These are phyloP conservation scores for Trematocara zebra DNA, from an alignment of 2,113 vertebrate genomes.

Conservation along the genomic window DNA sequence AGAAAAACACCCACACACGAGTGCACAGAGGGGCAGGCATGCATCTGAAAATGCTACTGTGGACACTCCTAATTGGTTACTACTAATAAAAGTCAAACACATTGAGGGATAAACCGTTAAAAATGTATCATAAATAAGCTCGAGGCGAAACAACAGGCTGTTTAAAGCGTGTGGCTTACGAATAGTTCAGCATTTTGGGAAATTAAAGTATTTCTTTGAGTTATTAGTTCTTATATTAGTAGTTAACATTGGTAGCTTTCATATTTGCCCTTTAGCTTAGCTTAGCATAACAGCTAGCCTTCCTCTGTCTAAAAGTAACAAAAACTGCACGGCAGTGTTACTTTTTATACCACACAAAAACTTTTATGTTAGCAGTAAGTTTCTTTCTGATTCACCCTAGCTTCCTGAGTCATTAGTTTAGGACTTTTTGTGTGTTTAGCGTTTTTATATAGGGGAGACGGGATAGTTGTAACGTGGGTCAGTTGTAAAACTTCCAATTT, in stretches of 20 bases:
- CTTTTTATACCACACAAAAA: not conserved
- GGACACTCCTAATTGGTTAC: not conserved
- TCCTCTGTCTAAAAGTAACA: not conserved
- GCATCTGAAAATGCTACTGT: not conserved
- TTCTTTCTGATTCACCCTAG: not conserved
- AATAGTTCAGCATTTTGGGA: fast-evolving
- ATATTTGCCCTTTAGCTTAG: not conserved
- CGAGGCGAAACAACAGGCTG: not conserved
- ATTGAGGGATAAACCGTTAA: not conserved
- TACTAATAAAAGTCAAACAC: not conserved
- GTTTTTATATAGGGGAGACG: no score
- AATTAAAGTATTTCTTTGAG: not conserved
- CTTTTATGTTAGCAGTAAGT: not conserved
- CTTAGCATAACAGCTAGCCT: not conserved
- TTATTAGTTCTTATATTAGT: not conserved
- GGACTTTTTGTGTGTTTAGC: not conserved
- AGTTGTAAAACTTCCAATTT: no score
- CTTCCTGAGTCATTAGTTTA: not conserved
- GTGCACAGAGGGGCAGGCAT: not conserved
- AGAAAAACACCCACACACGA: not conserved
- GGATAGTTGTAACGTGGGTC: no score
- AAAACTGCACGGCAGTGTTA: not conserved
- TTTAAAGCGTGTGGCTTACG: fast-evolving
- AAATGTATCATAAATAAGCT: not conserved
- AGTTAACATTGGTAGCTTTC: not conserved